A percentile compares a stretch with the other conserved stretches of the same genome.
phyloP scores from a whole-genome alignment of 2,113 vertebrate species.

The Nothobranchius kuhntae region DNA sequence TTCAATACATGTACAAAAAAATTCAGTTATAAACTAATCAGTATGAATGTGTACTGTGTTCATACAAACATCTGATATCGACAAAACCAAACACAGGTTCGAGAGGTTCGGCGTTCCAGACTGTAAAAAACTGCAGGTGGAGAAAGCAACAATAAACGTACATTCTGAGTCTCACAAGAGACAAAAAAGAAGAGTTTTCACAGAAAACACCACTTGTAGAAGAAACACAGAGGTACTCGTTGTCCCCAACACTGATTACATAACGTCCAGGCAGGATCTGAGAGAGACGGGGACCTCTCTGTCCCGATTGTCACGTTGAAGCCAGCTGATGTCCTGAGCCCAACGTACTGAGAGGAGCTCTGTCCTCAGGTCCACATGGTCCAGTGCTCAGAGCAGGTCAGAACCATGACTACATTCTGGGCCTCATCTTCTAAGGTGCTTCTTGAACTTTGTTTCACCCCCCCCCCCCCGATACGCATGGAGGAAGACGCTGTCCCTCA shows the following conservation, averaged over 20 bases:
- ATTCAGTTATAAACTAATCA: constrained; percentile 54
- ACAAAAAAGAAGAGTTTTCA: constrained; percentile 79
- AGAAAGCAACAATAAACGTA: constrained; percentile 46
- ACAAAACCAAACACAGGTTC: constrained; percentile 48
- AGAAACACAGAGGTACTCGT: constrained; percentile 52
- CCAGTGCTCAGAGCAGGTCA: background rate
- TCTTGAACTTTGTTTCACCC: background rate
- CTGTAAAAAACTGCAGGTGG: constrained; percentile 39
- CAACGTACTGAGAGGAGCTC: background rate
- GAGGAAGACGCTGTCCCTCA: background rate
- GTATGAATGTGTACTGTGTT: constrained; percentile 48
- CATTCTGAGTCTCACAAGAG: constrained; percentile 81
- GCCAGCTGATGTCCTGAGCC: background rate
- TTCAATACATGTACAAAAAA: constrained; percentile 71
- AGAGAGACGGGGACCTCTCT: background rate
- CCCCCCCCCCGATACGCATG: too few relatives aligned
- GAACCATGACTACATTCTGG: background rate
- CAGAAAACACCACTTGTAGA: constrained; percentile 78
- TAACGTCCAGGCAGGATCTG: constrained; percentile 2
- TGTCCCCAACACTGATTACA: constrained; percentile 38
- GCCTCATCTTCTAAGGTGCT: background rate
- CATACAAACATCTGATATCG: constrained; percentile 55
- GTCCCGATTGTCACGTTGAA: constrained; percentile 34
- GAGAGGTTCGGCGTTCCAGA: constrained; percentile 33
- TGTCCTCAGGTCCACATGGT: background rate